A percentile compares a stretch with the other conserved stretches of the same genome.
Conservation (phyloP, 2,888 invertebrate species). For the Drosophila siamana region DNA sequence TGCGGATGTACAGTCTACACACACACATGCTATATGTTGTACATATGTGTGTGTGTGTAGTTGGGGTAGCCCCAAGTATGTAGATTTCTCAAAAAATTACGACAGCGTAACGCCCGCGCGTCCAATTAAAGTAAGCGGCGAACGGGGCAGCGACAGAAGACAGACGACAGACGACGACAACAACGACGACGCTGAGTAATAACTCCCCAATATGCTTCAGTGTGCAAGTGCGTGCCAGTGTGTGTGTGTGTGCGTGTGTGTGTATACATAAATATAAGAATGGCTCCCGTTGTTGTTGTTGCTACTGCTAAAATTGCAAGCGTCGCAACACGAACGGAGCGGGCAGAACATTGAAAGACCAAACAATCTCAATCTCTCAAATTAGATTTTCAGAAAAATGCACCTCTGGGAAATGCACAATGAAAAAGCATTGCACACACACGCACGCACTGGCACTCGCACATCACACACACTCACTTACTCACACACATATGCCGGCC, state of each 20-base stretch:
- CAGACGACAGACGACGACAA: too few relatives aligned
- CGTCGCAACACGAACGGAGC: slow-evolving; percentile 73
- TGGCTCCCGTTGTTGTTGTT: slow-evolving; percentile 24
- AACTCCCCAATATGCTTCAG: slow-evolving; percentile 74
- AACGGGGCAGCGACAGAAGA: slow-evolving; percentile 32
- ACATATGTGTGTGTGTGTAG: slow-evolving; percentile 1
- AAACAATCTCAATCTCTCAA: slow-evolving; percentile 83
- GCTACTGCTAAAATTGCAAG: slow-evolving; percentile 70
- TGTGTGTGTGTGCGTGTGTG: slow-evolving; percentile 47
- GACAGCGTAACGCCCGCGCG: slow-evolving; percentile 81
- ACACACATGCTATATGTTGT: too few relatives aligned
- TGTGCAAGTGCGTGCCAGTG: too few relatives aligned
- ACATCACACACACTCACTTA: not conserved
- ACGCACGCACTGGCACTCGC: not conserved
- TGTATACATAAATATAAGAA: slow-evolving; percentile 56
- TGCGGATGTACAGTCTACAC: slow-evolving; percentile 5
- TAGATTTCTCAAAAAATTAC: slow-evolving; percentile 79
- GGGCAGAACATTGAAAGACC: slow-evolving; percentile 78
- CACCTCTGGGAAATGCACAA: slow-evolving; percentile 84
- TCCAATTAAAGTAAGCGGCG: slow-evolving; percentile 83
- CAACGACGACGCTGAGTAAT: slow-evolving; percentile 59
- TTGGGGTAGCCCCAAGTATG: slow-evolving; percentile 51
- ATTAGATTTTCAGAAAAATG: slow-evolving; percentile 84
- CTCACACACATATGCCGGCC: not conserved
- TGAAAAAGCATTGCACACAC: slow-evolving; percentile 70